Base-by-base conservation (phyloP, 2,113 vertebrate species). In the Gymnorhina tibicen region DNA sequence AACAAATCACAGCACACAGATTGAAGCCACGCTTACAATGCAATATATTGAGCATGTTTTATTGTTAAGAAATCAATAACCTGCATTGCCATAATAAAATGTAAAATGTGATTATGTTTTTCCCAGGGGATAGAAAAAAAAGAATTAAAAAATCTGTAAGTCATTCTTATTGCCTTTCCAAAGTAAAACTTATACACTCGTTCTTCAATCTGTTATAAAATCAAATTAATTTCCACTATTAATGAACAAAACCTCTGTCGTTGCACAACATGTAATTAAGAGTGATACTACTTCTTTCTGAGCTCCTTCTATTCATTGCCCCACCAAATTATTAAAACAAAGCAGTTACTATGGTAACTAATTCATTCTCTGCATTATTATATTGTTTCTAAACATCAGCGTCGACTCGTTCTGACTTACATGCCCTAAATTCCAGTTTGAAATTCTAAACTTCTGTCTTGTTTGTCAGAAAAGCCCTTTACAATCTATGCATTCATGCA, bases 271-370 rank as follows among this genome's bases (percentile, higher is more conserved):
- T 58, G 69, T 79, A 96, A 97, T 97, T 97, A 97, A 95, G 96
- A 96, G 91, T 86, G 91, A 91, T 96, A 75, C 91, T 94, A 93
- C 95, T 97, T 75, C 92, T 94, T 86, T 92, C 78, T 69, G 50
- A 93, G 87, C 73, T 91, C 56, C 89, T 93, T 95, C 93, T 95
- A 93, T 94, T 96, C 93, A 88, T 19, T 77, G 89, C 70, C 91
- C 93, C 86, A 92, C 87, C 93, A 96, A 96, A 97, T 97, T 95
- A 97, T 94, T 96, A 96, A 96, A 98, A 97, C 96, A 97, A 97
- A 97, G 90, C 82, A 81, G 97, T 97, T 97, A 82, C 97, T 95
- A 96, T 96, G 93, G 96, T 78, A 97, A 97, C 97, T 93, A 97
- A 97, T 97, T 97, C 90, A 96, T 91, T 90, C 93, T 92, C 94